A percentile compares a stretch with the other conserved stretches of the same genome.
These are phyloP conservation scores for Drosophila meridiana DNA, from an alignment of 2,888 invertebrate genomes.

Conservation along the genomic window DNA sequence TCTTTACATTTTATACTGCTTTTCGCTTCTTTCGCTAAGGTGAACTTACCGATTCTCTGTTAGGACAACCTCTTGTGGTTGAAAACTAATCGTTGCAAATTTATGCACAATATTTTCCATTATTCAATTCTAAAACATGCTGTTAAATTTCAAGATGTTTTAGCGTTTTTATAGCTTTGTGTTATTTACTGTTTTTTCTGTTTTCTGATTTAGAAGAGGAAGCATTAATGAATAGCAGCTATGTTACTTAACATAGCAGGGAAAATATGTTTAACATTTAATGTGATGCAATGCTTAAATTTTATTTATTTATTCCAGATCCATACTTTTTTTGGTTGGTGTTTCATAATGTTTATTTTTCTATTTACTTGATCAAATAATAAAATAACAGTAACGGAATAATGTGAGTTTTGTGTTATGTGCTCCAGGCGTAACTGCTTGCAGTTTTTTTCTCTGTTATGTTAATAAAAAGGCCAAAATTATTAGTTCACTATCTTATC, in stretches of 20 bases:
- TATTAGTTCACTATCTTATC: neutral
- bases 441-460: neutral
- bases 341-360: neutral
- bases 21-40: neutral
- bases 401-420: neutral
- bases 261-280: neutral
- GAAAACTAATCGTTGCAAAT: constrained; percentile 80
- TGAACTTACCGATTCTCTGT: constrained; percentile 73
- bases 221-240: constrained; percentile 19
- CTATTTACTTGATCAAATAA: neutral
- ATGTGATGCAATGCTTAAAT: neutral
- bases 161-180: neutral
- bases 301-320: neutral
- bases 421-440: neutral
- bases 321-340: neutral
- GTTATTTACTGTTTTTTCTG: constrained; percentile 34
- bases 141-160: constrained; percentile 28
- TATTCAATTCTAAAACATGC: constrained; percentile 47
- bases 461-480: neutral
- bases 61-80: constrained; percentile 63
- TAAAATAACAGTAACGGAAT: neutral
- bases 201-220: neutral
- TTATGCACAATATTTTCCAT: constrained; percentile 83
- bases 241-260: constrained; percentile 34
- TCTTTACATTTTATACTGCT: neutral